Conservation (phyloP, 1,140 invertebrate species). For the Dendroctonus ponderosae region DNA sequence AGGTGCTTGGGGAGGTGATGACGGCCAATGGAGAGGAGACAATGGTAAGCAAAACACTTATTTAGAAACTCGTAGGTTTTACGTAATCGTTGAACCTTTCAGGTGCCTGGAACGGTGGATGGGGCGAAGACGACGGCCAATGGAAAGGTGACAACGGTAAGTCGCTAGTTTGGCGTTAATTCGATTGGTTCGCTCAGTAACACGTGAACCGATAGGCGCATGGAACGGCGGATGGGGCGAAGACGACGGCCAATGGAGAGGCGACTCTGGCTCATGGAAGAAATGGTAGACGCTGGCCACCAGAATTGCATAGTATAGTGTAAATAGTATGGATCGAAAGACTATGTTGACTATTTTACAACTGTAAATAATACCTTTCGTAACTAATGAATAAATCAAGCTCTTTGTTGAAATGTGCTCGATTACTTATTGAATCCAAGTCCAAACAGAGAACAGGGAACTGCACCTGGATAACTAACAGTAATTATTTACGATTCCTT, state of each 20-base stretch:
- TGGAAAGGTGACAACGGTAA: neutral
- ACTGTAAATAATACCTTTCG: conserved; percentile 17
- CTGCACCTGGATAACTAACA: too few species aligned
- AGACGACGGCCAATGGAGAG: conserved; percentile 15
- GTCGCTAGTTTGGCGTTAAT: neutral
- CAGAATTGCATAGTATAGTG: conserved; percentile 26
- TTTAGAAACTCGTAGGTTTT: neutral
- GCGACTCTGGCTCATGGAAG: conserved; percentile 10
- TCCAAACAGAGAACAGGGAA: too few species aligned
- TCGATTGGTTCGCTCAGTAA: too few species aligned
- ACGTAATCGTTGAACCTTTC: too few species aligned
- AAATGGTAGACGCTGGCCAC: conserved; percentile 7
- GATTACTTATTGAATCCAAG: too few species aligned
- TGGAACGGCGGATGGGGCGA: conserved; percentile 3
- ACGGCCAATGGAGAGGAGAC: neutral
- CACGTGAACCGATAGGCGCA: neutral
- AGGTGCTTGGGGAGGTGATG: neutral
- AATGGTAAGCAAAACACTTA: neutral
- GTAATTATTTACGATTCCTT: too few species aligned
- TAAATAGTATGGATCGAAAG: conserved; percentile 16
- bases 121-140: neutral
- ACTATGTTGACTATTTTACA: conserved; percentile 7
- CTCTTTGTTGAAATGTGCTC: too few species aligned
- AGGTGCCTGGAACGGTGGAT: too few species aligned
- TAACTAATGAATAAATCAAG: too few species aligned